These are phyloP conservation scores for Rhyacichthys aspro DNA, from an alignment of 2,797 vertebrate genomes.

Conservation along the genomic window DNA sequence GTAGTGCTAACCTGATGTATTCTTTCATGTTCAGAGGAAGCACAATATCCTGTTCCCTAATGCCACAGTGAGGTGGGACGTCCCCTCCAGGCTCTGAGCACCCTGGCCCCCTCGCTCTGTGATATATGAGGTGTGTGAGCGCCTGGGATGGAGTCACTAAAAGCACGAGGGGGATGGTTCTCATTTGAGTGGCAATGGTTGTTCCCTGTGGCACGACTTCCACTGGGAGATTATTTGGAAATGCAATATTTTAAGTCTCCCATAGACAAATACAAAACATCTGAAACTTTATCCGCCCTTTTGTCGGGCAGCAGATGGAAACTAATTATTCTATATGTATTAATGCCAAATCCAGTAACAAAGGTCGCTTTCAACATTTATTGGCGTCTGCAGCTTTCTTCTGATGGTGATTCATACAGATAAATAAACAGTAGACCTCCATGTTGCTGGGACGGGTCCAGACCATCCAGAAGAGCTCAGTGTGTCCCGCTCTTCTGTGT, in stretches of 20 bases:
- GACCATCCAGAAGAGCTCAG: not conserved
- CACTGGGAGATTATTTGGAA: slow-evolving; percentile 29
- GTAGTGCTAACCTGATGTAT: slow-evolving; percentile 70
- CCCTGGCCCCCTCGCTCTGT: slow-evolving; percentile 60
- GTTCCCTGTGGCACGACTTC: slow-evolving; percentile 35
- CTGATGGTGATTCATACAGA: slow-evolving; percentile 16
- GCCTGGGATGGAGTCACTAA: slow-evolving; percentile 52
- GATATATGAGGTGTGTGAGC: slow-evolving; percentile 74
- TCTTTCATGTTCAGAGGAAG: slow-evolving; percentile 77
- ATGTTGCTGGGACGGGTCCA: slow-evolving; percentile 20
- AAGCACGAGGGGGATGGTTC: slow-evolving; percentile 61
- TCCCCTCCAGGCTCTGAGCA: slow-evolving; percentile 54
- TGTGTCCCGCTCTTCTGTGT: too few species aligned
- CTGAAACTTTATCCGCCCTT: not conserved
- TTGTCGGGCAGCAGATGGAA: slow-evolving; percentile 17
- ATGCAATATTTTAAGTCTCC: slow-evolving; percentile 37
- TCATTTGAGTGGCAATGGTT: slow-evolving; percentile 56
- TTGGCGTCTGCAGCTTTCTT: slow-evolving; percentile 3
- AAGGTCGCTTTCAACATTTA: slow-evolving; percentile 24
- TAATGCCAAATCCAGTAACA: slow-evolving; percentile 22
- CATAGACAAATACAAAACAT: slow-evolving; percentile 13
- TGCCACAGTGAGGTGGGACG: slow-evolving; percentile 57
- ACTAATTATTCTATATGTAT: slow-evolving; percentile 19
- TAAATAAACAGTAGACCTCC: slow-evolving; percentile 18
- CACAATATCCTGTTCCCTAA: slow-evolving; percentile 80